phyloP scores from a whole-genome alignment of 2,888 invertebrate species.

The Neoaliturus tenellus region DNA sequence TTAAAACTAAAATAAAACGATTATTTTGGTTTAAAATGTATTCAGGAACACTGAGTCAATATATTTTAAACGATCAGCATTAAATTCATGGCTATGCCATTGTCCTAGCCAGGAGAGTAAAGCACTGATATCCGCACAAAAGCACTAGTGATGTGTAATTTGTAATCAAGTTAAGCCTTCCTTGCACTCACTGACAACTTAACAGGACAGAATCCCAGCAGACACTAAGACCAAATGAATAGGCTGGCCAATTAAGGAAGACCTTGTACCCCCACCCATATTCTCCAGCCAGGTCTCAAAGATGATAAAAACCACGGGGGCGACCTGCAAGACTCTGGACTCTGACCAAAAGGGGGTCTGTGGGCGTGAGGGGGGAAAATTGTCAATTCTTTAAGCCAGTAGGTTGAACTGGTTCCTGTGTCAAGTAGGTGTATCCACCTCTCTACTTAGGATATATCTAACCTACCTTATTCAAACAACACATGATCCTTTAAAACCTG shows the following conservation, averaged over 20 bases:
- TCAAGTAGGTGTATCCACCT: constrained; percentile 57
- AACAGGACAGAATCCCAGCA: constrained; percentile 56
- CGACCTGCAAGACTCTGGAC: constrained; percentile 48
- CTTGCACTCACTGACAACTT: constrained; percentile 51
- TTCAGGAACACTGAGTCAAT: too few relatives aligned
- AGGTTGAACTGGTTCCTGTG: constrained; percentile 35
- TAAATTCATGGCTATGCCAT: too few relatives aligned
- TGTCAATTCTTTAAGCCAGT: constrained; percentile 42
- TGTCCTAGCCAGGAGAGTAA: background rate
- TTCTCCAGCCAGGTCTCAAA: constrained; percentile 50
- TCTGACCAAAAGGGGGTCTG: constrained; percentile 47
- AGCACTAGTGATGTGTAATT: background rate
- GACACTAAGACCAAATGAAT: constrained; percentile 55
- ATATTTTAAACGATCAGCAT: too few relatives aligned
- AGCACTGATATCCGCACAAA: constrained; percentile 8
- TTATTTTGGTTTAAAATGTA: too few relatives aligned
- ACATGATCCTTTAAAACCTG: constrained; percentile 52
- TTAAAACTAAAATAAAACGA: too few relatives aligned
- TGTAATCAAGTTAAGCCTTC: constrained; percentile 42
- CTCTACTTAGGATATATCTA: constrained; percentile 54
- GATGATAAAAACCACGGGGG: constrained; percentile 50
- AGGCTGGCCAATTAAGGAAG: constrained; percentile 51
- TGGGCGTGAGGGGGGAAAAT: constrained; percentile 48
- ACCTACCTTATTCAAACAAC: constrained; percentile 53
- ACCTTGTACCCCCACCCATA: constrained; percentile 56